Base-by-base conservation (phyloP, 2,888 invertebrate species). In the Prosapia bicincta region DNA sequence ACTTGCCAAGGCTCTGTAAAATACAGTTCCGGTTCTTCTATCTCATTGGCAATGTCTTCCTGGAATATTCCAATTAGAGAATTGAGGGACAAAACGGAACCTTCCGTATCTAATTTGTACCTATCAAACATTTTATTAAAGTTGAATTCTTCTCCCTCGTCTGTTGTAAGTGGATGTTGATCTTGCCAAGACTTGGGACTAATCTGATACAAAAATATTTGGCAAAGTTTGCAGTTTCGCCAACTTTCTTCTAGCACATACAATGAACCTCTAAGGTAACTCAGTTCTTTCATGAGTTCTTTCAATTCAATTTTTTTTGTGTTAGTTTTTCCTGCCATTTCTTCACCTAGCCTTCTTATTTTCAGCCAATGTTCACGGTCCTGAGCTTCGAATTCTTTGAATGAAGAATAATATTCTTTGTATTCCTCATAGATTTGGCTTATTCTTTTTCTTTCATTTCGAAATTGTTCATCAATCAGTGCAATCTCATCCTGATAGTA, bases 1-100 rank as follows among this genome's bases (percentile, higher is more conserved):
- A 80, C 65, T 71, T 80, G 74, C 77, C 75, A 78, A 3, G 78
- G 76, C 25, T 75, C 74, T 20, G 75, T 77, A 70, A 80, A 80
- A 69, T 78, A 79, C 25, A 77, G 71, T 10, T 72, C 74, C 6
- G 79, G 78, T 24, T 77, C 77, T 2, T 78, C 78, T 54, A 54
- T 26, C 30, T 71, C 71, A 10, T 66, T 28, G 69, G 69, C 69
- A 30, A 69, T 69, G 66, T 74, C 74, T 25, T 74, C 74, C 69
- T 74, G 65, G 69, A 74, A 74, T 25, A 74, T 74, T 13, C 28
- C 69, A 20, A 74, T 74, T 26, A 74, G 69, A 20, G 69, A 69
- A n/a, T 74, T 65, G 24, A 74, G 30, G n/a, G 74, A 74, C 30
- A 69, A 69, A 13, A 74, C 74, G 10, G 74, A 74, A 1, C 74